phyloP scores from a whole-genome alignment of 2,113 vertebrate species.

The Phaethornis superciliosus region DNA sequence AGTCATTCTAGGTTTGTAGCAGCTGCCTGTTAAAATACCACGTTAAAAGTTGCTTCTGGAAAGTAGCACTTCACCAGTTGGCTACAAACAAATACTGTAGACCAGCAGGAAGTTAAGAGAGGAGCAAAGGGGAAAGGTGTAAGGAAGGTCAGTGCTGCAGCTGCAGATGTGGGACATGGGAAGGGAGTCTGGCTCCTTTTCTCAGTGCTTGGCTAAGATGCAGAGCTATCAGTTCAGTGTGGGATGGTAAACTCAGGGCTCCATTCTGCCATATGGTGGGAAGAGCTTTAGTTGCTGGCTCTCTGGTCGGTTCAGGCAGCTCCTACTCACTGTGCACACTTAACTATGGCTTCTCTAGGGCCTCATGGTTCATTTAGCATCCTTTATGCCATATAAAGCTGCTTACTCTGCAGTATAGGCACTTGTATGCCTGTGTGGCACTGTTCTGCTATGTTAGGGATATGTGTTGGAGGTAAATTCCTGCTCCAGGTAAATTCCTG shows the following conservation, averaged over 20 bases:
- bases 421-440: not conserved
- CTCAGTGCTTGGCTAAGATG: not conserved
- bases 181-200: not conserved
- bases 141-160: slow-evolving; percentile 12
- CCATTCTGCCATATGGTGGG: not conserved
- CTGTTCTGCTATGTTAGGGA: fast-evolving
- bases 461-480: fast-evolving
- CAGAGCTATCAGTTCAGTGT: not conserved
- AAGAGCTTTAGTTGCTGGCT: not conserved
- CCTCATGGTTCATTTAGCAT: fast-evolving
- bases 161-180: not conserved
- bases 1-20: not conserved
- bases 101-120: not conserved
- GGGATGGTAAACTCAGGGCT: not conserved
- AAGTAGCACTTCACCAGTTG: not conserved
- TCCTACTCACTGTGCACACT: fast-evolving
- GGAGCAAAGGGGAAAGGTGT: slow-evolving; percentile 11
- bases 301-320: not conserved
- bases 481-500: not conserved
- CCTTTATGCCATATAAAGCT: fast-evolving
- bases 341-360: not conserved
- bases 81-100: not conserved
- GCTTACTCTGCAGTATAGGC: not conserved
- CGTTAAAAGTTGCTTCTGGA: not conserved
- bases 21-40: not conserved